Conservation (phyloP, 2,797 vertebrate genomes). For the Cercopithecus diana region DNA sequence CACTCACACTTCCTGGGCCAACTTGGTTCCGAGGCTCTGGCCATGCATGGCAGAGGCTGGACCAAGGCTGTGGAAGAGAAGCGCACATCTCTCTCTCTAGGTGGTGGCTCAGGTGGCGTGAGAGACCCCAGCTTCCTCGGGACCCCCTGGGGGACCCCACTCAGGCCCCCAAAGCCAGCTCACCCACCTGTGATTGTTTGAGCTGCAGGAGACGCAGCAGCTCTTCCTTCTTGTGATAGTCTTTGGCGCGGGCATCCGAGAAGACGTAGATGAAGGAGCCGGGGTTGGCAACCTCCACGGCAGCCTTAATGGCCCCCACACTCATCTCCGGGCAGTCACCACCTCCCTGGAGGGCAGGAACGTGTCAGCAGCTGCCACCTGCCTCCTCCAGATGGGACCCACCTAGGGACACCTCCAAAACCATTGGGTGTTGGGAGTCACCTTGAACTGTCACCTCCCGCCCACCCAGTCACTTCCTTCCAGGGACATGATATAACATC, state of each 20-base stretch:
- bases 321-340: slow-evolving; percentile 99
- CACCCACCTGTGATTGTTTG: slow-evolving; percentile 93
- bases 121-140: neutral
- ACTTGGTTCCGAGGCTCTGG: neutral
- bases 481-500: fast-evolving
- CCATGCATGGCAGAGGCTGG: neutral
- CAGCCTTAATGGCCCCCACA: slow-evolving; percentile 93
- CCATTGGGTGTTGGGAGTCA: fast-evolving
- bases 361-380: fast-evolving
- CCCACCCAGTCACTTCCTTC: neutral
- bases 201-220: slow-evolving; percentile 93
- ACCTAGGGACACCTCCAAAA: fast-evolving
- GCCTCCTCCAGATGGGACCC: fast-evolving
- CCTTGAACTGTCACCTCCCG: neutral
- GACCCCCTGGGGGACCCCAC: fast-evolving
- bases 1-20: neutral
- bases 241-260: slow-evolving; percentile 96
- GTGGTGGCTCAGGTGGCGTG: fast-evolving
- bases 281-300: slow-evolving; percentile 92
- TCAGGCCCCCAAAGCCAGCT: fast-evolving
- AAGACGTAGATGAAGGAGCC: slow-evolving; percentile 97
- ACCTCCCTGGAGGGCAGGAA: slow-evolving; percentile 87
- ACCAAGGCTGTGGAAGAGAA: neutral
- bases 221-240: slow-evolving; percentile 91
- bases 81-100: fast-evolving